Conservation (phyloP, 2,113 vertebrate genomes). For the Crotalus horridus region DNA sequence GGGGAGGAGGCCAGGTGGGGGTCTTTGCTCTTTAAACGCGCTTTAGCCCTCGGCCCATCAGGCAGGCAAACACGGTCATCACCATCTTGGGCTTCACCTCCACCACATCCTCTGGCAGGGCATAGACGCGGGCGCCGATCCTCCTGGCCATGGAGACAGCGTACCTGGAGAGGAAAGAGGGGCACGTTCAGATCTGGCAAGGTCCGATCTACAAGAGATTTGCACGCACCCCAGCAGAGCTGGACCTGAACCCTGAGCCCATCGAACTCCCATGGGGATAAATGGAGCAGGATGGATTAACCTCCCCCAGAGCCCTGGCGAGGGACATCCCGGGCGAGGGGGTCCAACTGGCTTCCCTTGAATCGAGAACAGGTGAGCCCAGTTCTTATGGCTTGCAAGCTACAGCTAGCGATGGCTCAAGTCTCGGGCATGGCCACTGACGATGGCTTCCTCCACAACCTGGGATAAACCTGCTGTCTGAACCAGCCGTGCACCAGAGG, state of each 20-base stretch:
- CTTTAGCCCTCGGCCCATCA: slow-evolving; percentile 98
- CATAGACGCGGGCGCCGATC: slow-evolving; percentile 88
- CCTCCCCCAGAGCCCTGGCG: neutral
- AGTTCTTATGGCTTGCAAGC: neutral
- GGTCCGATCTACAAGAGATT: neutral
- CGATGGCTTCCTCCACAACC: neutral
- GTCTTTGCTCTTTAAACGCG: slow-evolving; percentile 68
- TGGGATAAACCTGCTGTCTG: neutral
- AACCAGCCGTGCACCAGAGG: neutral
- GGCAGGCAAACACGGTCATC: slow-evolving; percentile 94
- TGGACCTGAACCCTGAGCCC: neutral
- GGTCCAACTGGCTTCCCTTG: neutral
- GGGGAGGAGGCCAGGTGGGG: slow-evolving; percentile 30
- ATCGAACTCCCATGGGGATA: neutral
- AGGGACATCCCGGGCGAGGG: neutral
- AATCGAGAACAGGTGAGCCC: neutral
- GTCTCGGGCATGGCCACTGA: neutral
- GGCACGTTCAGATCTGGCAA: neutral
- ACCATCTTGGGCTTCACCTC: slow-evolving; percentile 94
- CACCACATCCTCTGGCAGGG: slow-evolving; percentile 88
- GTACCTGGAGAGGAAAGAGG: slow-evolving; percentile 68
- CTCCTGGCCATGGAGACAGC: slow-evolving; percentile 91
- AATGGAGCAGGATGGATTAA: neutral
- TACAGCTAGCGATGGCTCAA: neutral
- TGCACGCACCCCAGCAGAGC: neutral